Evolutionary conservation across 1,140 invertebrate species (phyloP), one percentile per base, ranked within the genome.

Genomic region (Teleogryllus occipitalis): DNA sequence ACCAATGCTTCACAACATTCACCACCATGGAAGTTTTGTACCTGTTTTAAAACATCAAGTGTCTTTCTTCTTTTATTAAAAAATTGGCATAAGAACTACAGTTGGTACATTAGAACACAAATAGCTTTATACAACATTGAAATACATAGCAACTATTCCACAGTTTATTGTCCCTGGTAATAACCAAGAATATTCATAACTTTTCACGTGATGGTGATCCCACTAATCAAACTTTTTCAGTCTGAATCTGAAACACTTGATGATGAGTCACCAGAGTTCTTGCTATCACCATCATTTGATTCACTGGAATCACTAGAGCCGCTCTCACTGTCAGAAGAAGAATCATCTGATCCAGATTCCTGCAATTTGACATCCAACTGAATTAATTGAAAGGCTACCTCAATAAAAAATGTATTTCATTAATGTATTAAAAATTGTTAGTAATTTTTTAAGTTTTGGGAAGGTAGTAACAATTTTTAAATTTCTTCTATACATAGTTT

Each of bases 141-240:
- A 65, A 3, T 65, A 65, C 18, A 65, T 65, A 65, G 54, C 54
- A 65, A 3, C 54, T 65, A 65, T 65, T 39, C 27, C 54, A 65
- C 54, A 14, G 54, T 65, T 65, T 65, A 65, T 65, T 65, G 54
- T 65, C 54, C 54, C 10, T 65, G 54, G 54, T 18, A 2, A 14
- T 65, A 18, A 39, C 27, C 27, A 39, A 65, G 54, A 65, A 18
- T 65, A 93, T 92, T 3, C 92, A 93, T 82, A 92, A 92, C 72
- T 94, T 94, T 85, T 92, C 93, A 81, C 91, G 93, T 84, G 89
- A 90, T 89, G 92, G 91, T 92, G 86, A 77, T 46, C 18, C 21
- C 47, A 21, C 47, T 48, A 77, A 77, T 7, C 47, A 77, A 39
- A 39, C 27, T 39, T 39, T 39, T 21, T 79, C 73, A 79, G 8